phyloP scores from a whole-genome alignment of 1,140 invertebrate genomes.

The Drosophila malerkotliana region DNA sequence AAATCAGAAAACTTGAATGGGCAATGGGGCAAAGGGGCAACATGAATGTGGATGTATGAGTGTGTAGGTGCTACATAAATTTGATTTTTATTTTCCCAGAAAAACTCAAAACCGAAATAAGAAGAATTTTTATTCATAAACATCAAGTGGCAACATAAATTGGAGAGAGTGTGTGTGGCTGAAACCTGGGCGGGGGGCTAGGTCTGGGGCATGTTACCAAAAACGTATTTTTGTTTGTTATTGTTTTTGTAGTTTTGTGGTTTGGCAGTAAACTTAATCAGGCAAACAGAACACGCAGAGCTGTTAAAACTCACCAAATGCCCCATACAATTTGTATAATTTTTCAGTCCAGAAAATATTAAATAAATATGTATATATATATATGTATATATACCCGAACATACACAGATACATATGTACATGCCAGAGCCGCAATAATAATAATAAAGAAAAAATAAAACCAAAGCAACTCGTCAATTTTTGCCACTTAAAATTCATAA shows the following conservation, averaged over 20 bases:
- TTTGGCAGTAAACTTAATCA: constrained; percentile 44
- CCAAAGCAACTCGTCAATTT: constrained; percentile 78
- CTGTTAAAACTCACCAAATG: constrained; percentile 72
- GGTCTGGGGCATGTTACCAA: constrained; percentile 1
- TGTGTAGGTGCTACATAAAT: constrained; percentile 76
- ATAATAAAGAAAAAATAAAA: constrained; percentile 79
- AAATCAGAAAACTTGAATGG: constrained; percentile 4
- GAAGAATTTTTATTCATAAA: constrained; percentile 77
- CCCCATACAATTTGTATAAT: constrained; percentile 72
- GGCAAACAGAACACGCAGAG: constrained; percentile 76
- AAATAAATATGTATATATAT: constrained; percentile 54
- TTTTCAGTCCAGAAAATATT: constrained; percentile 71
- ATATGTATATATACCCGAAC: background rate
- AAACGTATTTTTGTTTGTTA: constrained; percentile 9
- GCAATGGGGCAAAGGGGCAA: background rate
- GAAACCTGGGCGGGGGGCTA: background rate
- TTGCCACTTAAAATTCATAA: constrained; percentile 80
- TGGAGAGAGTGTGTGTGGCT: constrained; percentile 53
- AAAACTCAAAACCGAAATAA: constrained; percentile 62
- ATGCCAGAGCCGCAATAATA: constrained; percentile 41
- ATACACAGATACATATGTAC: background rate
- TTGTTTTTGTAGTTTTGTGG: constrained; percentile 1
- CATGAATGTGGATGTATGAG: background rate
- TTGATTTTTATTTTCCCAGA: constrained; percentile 75
- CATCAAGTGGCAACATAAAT: constrained; percentile 69